phyloP scores from a whole-genome alignment of 1,140 invertebrate species.

The Homarus americanus region DNA sequence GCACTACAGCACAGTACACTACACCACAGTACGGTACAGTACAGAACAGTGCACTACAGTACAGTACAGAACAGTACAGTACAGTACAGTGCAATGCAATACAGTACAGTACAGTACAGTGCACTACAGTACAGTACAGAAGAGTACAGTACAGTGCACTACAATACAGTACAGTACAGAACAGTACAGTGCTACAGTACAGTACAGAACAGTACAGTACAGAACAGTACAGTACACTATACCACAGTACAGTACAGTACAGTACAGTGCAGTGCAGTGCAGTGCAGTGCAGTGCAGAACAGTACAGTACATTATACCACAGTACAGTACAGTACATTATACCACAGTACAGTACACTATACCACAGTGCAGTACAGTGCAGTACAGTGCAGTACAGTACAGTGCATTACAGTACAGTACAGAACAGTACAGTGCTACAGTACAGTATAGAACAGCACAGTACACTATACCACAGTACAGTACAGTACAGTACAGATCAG shows the following conservation, averaged over 20 bases:
- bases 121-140: slow-evolving; percentile 67
- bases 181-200: slow-evolving; percentile 73
- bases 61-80: slow-evolving; percentile 41
- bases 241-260: slow-evolving; percentile 73
- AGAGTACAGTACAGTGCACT: slow-evolving; percentile 34
- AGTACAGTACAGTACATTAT: neutral
- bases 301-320: neutral
- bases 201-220: slow-evolving; percentile 62
- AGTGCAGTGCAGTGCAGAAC: too few species aligned
- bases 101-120: slow-evolving; percentile 64
- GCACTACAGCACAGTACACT: slow-evolving; percentile 74
- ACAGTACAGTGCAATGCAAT: slow-evolving; percentile 35
- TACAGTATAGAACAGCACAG: too few species aligned
- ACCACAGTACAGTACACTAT: neutral
- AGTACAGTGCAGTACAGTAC: neutral
- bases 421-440: neutral
- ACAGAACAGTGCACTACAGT: slow-evolving; percentile 65
- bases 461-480: too few species aligned
- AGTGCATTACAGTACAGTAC: slow-evolving; percentile 5
- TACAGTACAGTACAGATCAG: slow-evolving; percentile 1
- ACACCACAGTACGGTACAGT: slow-evolving; percentile 57
- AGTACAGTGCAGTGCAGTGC: too few species aligned
- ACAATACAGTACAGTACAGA: slow-evolving; percentile 73
- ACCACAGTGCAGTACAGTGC: neutral
- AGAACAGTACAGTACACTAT: slow-evolving; percentile 61